A percentile compares a stretch with the other conserved stretches of the same genome.
Conservation (phyloP, 2,888 invertebrate species). For the Scelioninae gen. 1 region DNA sequence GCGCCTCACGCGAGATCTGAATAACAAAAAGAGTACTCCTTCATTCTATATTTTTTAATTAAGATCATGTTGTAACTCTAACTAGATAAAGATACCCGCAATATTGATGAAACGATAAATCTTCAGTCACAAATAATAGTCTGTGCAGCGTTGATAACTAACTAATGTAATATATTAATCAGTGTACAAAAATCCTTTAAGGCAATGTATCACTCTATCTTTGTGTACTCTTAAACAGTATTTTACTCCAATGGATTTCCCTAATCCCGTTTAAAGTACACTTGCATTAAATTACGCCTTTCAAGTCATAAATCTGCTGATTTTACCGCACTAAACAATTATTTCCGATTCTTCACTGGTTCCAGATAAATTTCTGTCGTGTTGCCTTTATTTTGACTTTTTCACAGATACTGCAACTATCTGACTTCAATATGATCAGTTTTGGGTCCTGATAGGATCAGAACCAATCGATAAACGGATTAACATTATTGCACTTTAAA, state of each 20-base stretch:
- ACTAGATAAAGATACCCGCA: neutral
- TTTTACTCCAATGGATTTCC: slow-evolving; percentile 22
- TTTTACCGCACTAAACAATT: slow-evolving; percentile 24
- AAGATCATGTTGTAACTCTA: slow-evolving; percentile 12
- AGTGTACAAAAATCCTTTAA: slow-evolving; percentile 2
- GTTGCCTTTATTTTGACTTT: neutral
- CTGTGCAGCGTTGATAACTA: neutral
- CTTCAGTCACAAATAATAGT: slow-evolving; percentile 6
- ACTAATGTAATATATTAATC: slow-evolving; percentile 7
- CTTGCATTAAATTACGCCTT: slow-evolving; percentile 38
- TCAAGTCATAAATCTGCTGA: slow-evolving; percentile 32
- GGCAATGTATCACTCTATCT: neutral
- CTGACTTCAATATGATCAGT: neutral
- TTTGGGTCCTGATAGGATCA: neutral
- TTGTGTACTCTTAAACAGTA: slow-evolving; percentile 23
- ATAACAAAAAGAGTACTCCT: slow-evolving; percentile 34
- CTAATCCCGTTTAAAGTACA: slow-evolving; percentile 37
- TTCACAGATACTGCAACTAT: neutral
- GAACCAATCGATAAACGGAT: slow-evolving; percentile 39
- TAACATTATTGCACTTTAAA: slow-evolving; percentile 48
- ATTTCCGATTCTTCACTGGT: slow-evolving; percentile 5
- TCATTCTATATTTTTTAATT: slow-evolving; percentile 27
- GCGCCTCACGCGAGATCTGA: slow-evolving; percentile 29
- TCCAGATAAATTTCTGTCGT: no score
- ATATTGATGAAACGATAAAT: slow-evolving; percentile 22